Evolutionary conservation across 2,113 vertebrate species (phyloP).

Genomic region (mouse (Mus musculus)): DNA sequence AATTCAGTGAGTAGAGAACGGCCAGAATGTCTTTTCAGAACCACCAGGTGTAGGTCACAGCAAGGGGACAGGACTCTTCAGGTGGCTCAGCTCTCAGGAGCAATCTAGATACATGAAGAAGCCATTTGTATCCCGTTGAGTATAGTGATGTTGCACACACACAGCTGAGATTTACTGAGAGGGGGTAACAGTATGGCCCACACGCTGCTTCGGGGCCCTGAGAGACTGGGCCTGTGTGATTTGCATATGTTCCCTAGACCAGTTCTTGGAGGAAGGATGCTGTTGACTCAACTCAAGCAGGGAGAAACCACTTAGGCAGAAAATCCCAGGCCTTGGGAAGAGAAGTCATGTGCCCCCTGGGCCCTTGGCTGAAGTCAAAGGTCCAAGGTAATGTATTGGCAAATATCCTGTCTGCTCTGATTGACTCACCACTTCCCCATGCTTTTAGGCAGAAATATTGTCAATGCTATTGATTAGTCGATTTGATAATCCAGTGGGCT

Average conservation of each 20-base stretch:
- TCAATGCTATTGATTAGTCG: constrained; percentile 94
- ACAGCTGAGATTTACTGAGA: constrained; percentile 85
- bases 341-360: constrained; percentile 85
- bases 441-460: constrained; percentile 92
- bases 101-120: constrained; percentile 89
- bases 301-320: constrained; percentile 88
- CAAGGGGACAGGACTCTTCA: constrained; percentile 85
- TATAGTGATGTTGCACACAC: constrained; percentile 66
- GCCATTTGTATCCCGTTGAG: constrained; percentile 94
- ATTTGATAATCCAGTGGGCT: constrained; percentile 90
- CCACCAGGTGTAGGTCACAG: constrained; percentile 89
- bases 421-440: constrained; percentile 79
- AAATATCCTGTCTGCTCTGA: constrained; percentile 80
- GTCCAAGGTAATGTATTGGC: constrained; percentile 88
- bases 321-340: constrained; percentile 83
- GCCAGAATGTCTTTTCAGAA: constrained; percentile 86
- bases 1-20: constrained; percentile 88
- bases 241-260: constrained; percentile 66
- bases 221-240: constrained; percentile 69
- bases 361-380: constrained; percentile 84
- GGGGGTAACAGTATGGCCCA: constrained; percentile 61
- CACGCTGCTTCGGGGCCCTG: constrained; percentile 67
- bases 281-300: constrained; percentile 82
- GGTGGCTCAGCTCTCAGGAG: constrained; percentile 87
- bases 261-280: constrained; percentile 73